Evolutionary conservation across 2,797 vertebrate species (phyloP), one percentile per base, ranked within the genome.

Genomic region (Melanotaenia pygmaea): DNA sequence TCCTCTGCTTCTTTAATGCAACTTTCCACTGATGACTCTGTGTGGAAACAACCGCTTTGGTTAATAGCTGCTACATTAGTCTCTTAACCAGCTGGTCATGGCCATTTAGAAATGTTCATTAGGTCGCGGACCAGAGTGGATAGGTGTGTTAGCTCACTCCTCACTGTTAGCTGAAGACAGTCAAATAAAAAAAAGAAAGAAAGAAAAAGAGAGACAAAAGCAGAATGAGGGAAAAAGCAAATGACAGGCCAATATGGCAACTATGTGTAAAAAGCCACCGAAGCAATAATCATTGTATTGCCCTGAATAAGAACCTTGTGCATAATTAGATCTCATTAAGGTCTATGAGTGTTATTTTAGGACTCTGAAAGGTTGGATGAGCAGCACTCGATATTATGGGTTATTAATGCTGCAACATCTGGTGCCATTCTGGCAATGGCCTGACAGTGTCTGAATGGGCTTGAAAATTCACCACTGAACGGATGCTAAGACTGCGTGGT

Each of bases 41-140:
- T 89, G 90, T 91, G 92, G 93, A 95, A 93, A 90, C 91, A 92
- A 93, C 91, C 84, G 82, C 90, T 95, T 92, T 90, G 81, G 84
- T 90, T 94, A 94, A 94, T 94, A 93, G 89, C 89, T 89, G 90
- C 90, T 89, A 90, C 93, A 94, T 94, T 94, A 94, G 92, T 92
- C 88, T 93, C 89, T 91, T 93, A 94, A 94, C 92, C 92, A 93
- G 92, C 89, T 94, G 93, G 91, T 93, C 94, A 92, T 93, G 92
- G 93, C 88, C 88, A 93, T 94, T 94, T 94, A 93, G 92, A 94
- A 94, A 94, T 93, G 92, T 93, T 95, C 91, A 94, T 94, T 94
- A 95, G 90, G 85, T 91, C 76, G 81, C 68, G 28, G 89, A 88
- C 84, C 87, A 81, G 85, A 92, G 87, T 89, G 83, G 88, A 89